Conservation (phyloP, 2,797 vertebrate genomes). For the Gymnoscopelus microlampas region DNA sequence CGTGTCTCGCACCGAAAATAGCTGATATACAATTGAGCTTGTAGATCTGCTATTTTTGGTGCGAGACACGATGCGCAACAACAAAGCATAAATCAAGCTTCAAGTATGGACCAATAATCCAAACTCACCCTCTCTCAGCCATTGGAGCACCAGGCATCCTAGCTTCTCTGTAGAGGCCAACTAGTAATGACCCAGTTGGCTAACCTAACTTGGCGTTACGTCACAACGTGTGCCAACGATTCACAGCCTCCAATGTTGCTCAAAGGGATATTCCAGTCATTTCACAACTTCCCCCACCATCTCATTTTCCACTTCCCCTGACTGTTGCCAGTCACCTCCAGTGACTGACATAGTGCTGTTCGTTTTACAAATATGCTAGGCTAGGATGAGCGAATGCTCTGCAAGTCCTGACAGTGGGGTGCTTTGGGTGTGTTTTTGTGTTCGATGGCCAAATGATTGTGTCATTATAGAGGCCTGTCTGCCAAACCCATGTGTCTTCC, state of each 20-base stretch:
- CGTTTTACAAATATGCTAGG: constrained; percentile 18
- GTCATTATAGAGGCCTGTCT: constrained; percentile 61
- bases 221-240: constrained; percentile 51
- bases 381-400: constrained; percentile 28
- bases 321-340: constrained; percentile 49
- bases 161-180: constrained; percentile 32
- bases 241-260: constrained; percentile 38
- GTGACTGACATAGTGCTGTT: constrained; percentile 21
- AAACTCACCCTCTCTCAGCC: constrained; percentile 21
- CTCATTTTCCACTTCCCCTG: constrained; percentile 49
- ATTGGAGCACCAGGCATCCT: constrained; percentile 17
- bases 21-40: no score
- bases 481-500: constrained; percentile 60
- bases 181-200: constrained; percentile 70
- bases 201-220: constrained; percentile 42
- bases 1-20: no score
- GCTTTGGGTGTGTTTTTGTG: constrained; percentile 48
- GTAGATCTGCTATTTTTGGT: no score
- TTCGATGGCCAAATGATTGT: constrained; percentile 63
- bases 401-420: constrained; percentile 41
- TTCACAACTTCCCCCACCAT: constrained; percentile 54
- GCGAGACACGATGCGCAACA: no score
- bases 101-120: constrained; percentile 3
- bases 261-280: constrained; percentile 63
- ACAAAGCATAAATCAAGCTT: not conserved